These are phyloP conservation scores for Sternarchorhynchus goeldii DNA, from an alignment of 2,797 vertebrate species.

Conservation along the genomic window DNA sequence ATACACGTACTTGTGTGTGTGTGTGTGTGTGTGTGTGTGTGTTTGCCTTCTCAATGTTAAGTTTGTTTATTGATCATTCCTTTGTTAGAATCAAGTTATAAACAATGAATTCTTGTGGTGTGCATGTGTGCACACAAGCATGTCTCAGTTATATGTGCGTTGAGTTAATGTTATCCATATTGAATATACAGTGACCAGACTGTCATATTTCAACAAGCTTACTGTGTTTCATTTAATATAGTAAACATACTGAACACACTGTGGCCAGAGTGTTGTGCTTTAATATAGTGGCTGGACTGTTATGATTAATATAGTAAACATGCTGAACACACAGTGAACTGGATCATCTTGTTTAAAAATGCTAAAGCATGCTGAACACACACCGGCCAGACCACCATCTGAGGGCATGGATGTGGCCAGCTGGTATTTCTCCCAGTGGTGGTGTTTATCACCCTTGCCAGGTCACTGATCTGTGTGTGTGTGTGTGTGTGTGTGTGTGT, in stretches of 20 bases:
- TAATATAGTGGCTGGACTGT: background rate
- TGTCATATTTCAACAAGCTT: background rate
- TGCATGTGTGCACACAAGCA: no score
- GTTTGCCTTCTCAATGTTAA: no score
- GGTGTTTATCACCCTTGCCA: slow-evolving; percentile 11
- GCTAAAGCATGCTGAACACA: slow-evolving; percentile 22
- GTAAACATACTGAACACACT: slow-evolving; percentile 23
- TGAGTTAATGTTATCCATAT: no score
- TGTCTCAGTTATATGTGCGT: no score
- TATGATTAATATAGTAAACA: background rate
- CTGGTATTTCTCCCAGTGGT: slow-evolving; percentile 5
- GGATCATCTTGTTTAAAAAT: no score
- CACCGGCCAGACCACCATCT: slow-evolving; percentile 48
- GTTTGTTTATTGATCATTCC: no score
- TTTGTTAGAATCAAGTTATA: no score
- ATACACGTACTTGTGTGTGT: background rate
- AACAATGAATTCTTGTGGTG: no score
- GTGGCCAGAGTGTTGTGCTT: no score
- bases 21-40: background rate
- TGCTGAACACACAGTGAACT: slow-evolving; percentile 6
- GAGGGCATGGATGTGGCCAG: background rate
- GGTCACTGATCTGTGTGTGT: slow-evolving; percentile 18
- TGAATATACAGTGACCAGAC: no score
- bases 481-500: slow-evolving; percentile 26
- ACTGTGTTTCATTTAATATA: no score